Evolutionary conservation across 1,140 invertebrate species (phyloP).

Genomic region (Rhysida immarginata): DNA sequence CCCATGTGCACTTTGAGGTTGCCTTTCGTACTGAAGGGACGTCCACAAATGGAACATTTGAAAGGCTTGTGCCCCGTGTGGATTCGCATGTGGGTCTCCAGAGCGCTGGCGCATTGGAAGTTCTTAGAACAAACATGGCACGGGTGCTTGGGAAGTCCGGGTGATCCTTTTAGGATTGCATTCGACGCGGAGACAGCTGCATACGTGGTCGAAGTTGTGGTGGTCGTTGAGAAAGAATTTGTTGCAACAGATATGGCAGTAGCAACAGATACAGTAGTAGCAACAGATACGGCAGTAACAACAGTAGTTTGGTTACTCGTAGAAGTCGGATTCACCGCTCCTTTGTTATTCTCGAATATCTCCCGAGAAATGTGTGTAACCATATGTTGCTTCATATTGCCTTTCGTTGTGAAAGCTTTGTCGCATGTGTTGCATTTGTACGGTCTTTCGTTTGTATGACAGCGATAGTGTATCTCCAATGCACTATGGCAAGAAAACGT

Average conservation of each 20-base stretch:
- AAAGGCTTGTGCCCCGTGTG: slow-evolving; percentile 97
- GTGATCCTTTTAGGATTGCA: slow-evolving; percentile 16
- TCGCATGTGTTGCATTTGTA: slow-evolving; percentile 97
- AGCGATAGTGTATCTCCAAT: slow-evolving; percentile 92
- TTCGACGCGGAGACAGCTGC: not conserved
- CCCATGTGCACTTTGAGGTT: slow-evolving; percentile 99
- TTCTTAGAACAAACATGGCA: slow-evolving; percentile 94
- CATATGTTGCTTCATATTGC: slow-evolving; percentile 96
- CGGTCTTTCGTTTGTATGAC: slow-evolving; percentile 94
- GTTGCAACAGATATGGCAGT: not conserved
- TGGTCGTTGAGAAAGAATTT: not conserved
- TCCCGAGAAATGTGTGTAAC: slow-evolving; percentile 81
- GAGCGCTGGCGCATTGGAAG: slow-evolving; percentile 87
- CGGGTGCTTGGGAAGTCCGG: slow-evolving; percentile 66
- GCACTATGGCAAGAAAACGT: slow-evolving; percentile 96
- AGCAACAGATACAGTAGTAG: too few species aligned
- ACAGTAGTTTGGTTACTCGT: not conserved
- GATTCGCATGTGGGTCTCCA: slow-evolving; percentile 96
- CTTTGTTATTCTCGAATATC: slow-evolving; percentile 38
- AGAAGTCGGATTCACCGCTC: slow-evolving; percentile 13
- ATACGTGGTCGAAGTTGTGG: not conserved
- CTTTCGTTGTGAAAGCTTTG: slow-evolving; percentile 95
- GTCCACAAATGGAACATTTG: slow-evolving; percentile 83
- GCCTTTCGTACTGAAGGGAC: slow-evolving; percentile 94
- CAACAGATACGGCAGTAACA: too few species aligned